phyloP scores from a whole-genome alignment of 2,113 vertebrate species.

The Neomonachus schauinslandi region DNA sequence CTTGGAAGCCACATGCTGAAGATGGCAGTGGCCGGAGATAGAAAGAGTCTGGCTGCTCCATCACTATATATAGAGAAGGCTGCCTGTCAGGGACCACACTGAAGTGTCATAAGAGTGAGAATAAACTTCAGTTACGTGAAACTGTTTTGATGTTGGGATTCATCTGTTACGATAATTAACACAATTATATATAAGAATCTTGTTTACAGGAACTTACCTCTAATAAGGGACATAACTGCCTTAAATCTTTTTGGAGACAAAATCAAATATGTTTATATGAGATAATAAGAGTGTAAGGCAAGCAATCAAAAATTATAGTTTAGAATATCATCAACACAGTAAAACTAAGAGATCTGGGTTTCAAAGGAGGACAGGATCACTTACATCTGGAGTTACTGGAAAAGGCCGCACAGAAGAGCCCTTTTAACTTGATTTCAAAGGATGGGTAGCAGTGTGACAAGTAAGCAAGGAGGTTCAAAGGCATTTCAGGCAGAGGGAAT shows the following conservation, averaged over 20 bases:
- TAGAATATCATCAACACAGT: not conserved
- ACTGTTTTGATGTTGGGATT: not conserved
- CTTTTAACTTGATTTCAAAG: slow-evolving; percentile 48
- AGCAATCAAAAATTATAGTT: not conserved
- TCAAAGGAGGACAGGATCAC: not conserved
- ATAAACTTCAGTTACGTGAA: not conserved
- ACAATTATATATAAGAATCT: not conserved
- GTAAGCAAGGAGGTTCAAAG: not conserved
- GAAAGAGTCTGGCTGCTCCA: not conserved
- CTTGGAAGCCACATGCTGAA: not conserved
- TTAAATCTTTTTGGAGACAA: not conserved
- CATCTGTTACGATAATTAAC: slow-evolving; percentile 15
- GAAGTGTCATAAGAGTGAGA: not conserved
- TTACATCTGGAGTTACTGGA: not conserved
- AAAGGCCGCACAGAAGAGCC: not conserved
- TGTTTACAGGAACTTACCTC: not conserved
- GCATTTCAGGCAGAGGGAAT: not conserved
- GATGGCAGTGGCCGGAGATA: not conserved
- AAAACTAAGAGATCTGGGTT: not conserved
- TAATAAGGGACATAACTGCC: not conserved
- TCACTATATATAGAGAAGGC: not conserved
- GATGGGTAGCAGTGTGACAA: not conserved
- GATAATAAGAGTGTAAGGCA: not conserved
- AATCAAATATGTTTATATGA: not conserved
- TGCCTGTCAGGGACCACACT: not conserved